A percentile compares a stretch with the other conserved stretches of the same genome.
Evolutionary conservation across 2,888 invertebrate species (phyloP).

Genomic region (Nemurella pictetii): DNA sequence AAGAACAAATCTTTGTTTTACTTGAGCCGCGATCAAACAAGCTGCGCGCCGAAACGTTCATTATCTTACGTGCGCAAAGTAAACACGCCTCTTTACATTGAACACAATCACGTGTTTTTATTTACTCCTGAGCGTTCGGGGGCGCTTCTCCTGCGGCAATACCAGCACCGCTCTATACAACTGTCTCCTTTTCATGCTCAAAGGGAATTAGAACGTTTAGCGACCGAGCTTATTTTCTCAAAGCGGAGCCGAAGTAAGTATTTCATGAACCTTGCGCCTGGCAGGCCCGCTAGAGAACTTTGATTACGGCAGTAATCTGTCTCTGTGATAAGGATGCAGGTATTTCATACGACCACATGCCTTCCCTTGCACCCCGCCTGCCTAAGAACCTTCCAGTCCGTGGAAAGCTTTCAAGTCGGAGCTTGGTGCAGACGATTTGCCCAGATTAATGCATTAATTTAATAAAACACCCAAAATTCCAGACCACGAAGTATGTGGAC

Average conservation of each 20-base stretch:
- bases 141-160: no score
- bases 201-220: background rate
- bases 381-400: no score
- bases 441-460: background rate
- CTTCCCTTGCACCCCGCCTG: no score
- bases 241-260: background rate
- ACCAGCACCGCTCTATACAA: background rate
- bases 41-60: background rate
- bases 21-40: background rate
- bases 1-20: background rate
- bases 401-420: no score
- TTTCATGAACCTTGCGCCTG: background rate
- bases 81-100: background rate
- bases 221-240: background rate
- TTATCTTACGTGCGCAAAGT: background rate
- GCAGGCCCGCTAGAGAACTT: no score
- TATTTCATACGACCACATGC: no score
- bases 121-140: background rate
- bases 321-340: no score
- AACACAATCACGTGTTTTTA: background rate
- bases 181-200: background rate
- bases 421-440: no score
- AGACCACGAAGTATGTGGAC: no score
- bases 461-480: no score
- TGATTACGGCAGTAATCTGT: no score